phyloP scores from a whole-genome alignment of 2,888 invertebrate species.

The Gari tellinella region DNA sequence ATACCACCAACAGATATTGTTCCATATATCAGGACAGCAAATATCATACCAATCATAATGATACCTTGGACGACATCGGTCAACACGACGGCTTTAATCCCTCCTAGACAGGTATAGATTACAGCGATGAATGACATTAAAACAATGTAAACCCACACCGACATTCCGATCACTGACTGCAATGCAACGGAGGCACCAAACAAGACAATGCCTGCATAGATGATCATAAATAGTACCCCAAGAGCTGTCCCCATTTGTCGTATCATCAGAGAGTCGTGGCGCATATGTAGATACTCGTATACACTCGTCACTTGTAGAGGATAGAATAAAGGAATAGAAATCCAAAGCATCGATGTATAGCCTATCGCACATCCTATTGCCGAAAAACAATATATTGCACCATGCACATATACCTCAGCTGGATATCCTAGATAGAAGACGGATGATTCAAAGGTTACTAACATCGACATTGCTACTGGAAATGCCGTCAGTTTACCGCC shows the following conservation, averaged over 20 bases:
- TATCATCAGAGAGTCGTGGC: conserved; percentile 6
- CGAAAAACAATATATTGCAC: conserved; percentile 14
- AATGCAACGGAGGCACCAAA: conserved; percentile 14
- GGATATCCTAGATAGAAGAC: conserved; percentile 22
- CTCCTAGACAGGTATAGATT: conserved; percentile 19
- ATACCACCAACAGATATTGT: conserved; percentile 13
- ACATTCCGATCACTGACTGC: conserved; percentile 9
- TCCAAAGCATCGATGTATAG: conserved; percentile 4
- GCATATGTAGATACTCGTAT: conserved; percentile 17
- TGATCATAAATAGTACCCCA: not conserved
- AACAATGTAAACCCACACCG: not conserved
- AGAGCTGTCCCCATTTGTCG: not conserved
- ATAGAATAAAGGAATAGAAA: conserved; percentile 22
- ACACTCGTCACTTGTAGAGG: conserved; percentile 21
- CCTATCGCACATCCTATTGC: conserved; percentile 7
- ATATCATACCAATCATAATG: conserved; percentile 5
- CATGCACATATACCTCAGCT: conserved; percentile 26
- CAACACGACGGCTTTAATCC: conserved; percentile 17
- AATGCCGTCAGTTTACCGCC: conserved; percentile 17
- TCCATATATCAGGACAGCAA: conserved; percentile 16
- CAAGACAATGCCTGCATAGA: conserved; percentile 10
- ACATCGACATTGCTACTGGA: conserved; percentile 22
- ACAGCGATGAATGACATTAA: conserved; percentile 13
- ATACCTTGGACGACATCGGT: conserved; percentile 12
- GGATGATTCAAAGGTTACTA: conserved; percentile 29